phyloP scores from a whole-genome alignment of 2,888 invertebrate genomes.

The Xylota segnis region DNA sequence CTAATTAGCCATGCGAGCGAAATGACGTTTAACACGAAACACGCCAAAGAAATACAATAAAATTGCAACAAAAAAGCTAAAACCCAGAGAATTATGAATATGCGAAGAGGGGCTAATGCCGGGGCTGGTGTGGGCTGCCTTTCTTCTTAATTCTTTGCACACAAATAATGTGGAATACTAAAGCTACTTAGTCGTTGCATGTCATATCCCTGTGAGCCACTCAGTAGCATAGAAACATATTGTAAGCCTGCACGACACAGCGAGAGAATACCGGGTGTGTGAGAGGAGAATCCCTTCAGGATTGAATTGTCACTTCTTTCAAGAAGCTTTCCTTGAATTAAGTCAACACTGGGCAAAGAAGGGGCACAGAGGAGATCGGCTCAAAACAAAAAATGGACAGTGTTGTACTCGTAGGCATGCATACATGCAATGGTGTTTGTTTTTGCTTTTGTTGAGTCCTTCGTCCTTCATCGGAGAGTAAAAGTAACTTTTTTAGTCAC shows the following conservation, averaged over 20 bases:
- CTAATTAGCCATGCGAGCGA: slow-evolving; percentile 72
- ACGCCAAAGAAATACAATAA: slow-evolving; percentile 52
- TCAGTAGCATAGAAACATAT: slow-evolving; percentile 48
- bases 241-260: background rate
- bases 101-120: slow-evolving; percentile 15
- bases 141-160: slow-evolving; percentile 49
- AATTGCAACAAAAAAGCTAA: slow-evolving; percentile 15
- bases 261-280: slow-evolving; percentile 10
- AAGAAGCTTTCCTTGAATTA: slow-evolving; percentile 73
- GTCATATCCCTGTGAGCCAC: slow-evolving; percentile 62
- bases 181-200: slow-evolving; percentile 64
- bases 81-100: slow-evolving; percentile 26
- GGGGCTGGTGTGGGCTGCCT: background rate
- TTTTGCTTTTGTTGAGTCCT: slow-evolving; percentile 49
- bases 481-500: slow-evolving; percentile 37
- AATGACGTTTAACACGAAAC: slow-evolving; percentile 71
- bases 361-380: background rate
- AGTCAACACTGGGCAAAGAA: slow-evolving; percentile 24
- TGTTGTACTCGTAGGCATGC: slow-evolving; percentile 9
- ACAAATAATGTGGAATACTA: slow-evolving; percentile 47
- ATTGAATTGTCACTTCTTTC: slow-evolving; percentile 72
- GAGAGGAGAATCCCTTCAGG: slow-evolving; percentile 48
- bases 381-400: slow-evolving; percentile 33
- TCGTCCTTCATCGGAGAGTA: slow-evolving; percentile 63
- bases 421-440: slow-evolving; percentile 38